phyloP scores from a whole-genome alignment of 2,888 invertebrate genomes.

The Leucophora obtusa region DNA sequence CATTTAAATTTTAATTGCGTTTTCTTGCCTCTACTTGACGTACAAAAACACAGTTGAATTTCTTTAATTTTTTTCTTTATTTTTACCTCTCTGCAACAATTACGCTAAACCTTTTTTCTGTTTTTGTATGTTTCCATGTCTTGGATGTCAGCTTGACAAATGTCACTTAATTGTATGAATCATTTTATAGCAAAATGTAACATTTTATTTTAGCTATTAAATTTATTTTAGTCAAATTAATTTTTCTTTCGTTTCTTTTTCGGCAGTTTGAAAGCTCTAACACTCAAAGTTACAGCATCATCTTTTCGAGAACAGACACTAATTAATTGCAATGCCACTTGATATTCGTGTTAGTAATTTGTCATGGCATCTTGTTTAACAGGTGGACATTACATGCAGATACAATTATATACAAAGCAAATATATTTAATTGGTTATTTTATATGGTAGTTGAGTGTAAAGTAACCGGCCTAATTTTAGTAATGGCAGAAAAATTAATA shows the following conservation, averaged over 20 bases:
- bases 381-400: neutral
- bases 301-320: slow-evolving; percentile 8
- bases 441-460: neutral
- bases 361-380: neutral
- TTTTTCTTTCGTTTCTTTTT: slow-evolving; percentile 17
- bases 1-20: slow-evolving; percentile 34
- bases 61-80: slow-evolving; percentile 7
- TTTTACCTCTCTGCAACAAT: neutral
- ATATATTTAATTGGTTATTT: slow-evolving; percentile 30
- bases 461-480: slow-evolving; percentile 4
- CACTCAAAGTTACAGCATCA: slow-evolving; percentile 20
- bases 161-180: slow-evolving; percentile 48
- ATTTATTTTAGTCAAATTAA: slow-evolving; percentile 5
- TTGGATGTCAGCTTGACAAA: slow-evolving; percentile 47
- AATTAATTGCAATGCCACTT: slow-evolving; percentile 46
- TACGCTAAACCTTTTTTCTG: slow-evolving; percentile 4
- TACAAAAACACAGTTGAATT: slow-evolving; percentile 21
- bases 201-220: slow-evolving; percentile 32
- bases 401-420: neutral
- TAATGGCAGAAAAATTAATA: neutral
- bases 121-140: slow-evolving; percentile 19
- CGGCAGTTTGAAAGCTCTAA: slow-evolving; percentile 10
- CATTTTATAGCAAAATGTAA: slow-evolving; percentile 34
- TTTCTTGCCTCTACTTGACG: slow-evolving; percentile 33
- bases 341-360: slow-evolving; percentile 39